Base-by-base conservation (phyloP, 2,113 vertebrate genomes). In the Puffinus mauretanicus region DNA sequence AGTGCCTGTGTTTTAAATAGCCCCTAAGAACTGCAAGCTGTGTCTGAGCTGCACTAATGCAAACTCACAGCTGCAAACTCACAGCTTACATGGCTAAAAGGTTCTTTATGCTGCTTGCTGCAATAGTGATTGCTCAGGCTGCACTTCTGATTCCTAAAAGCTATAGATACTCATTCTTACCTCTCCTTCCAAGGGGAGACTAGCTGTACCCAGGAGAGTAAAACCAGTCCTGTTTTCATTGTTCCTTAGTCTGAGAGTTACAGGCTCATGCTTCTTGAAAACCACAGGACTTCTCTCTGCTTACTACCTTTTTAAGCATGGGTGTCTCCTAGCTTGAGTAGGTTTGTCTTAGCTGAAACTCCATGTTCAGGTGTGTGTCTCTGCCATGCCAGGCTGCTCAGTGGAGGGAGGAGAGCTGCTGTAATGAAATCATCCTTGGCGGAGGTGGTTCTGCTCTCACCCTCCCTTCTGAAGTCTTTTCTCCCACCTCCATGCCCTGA, bases 381-480 rank as follows among this genome's bases (percentile, higher is more conserved):
- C 30, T 44, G 66, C 61, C 44, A 2, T 1, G 17, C 42, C 0
- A 1, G 46, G 57, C 57, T 60, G 70, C 69, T 47, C 29, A 7
- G 55, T 1, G 34, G 25, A 40, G 73, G 18, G 69, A 85, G 80
- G 36, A 73, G 92, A 82, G 66, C 64, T 71, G 66, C 76, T 3
- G 5, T 15, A 10, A 17, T 93, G 91, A 93, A 94, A 27, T 96
- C 82, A 80, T 90, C 71, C 67, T 44, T 97, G 95, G 96, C 81
- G 86, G 42, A 16, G 34, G 4, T 46, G 66, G 40, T 60, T 72
- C 71, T 95, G 42, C 58, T 51, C 64, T 94, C 16, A 5, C 61
- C 73, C 40, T 57, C 54, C 62, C 64, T 90, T 94, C 76, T 94
- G 79, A 96, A 95, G 87, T 80, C 36, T 85, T 5, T 84, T 94